phyloP scores from a whole-genome alignment of 2,888 invertebrate genomes.

The Choristoneura rosaceana region DNA sequence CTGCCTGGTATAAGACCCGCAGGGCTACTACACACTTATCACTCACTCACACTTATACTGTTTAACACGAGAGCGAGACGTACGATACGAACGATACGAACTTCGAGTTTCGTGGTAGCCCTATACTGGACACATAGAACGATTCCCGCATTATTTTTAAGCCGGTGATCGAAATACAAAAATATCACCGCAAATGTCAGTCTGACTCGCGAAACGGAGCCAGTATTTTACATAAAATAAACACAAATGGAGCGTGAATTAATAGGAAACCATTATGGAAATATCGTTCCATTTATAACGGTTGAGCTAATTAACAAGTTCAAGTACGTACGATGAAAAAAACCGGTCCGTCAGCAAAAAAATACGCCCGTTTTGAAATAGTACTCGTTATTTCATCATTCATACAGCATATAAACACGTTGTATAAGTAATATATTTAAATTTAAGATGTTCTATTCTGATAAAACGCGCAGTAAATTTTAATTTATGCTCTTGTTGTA shows the following conservation, averaged over 20 bases:
- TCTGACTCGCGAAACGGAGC: not conserved
- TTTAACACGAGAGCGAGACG: too few species aligned
- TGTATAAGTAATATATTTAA: not conserved
- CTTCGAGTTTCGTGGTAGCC: too few species aligned
- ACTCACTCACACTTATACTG: too few species aligned
- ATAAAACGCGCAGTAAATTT: not conserved
- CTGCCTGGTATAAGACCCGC: too few species aligned
- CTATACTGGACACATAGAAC: not conserved
- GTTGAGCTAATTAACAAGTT: conserved; percentile 29
- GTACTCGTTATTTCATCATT: conserved; percentile 34
- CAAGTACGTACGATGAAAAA: conserved; percentile 4
- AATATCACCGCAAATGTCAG: not conserved
- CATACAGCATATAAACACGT: not conserved
- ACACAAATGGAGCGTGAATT: conserved; percentile 1
- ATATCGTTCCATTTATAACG: conserved; percentile 37
- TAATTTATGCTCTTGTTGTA: too few species aligned
- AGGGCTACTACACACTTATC: too few species aligned
- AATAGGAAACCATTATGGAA: conserved; percentile 25
- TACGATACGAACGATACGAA: too few species aligned
- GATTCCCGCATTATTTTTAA: too few species aligned
- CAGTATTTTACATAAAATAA: not conserved
- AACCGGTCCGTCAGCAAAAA: conserved; percentile 35
- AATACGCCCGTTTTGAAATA: conserved; percentile 26
- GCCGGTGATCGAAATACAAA: not conserved
- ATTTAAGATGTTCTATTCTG: not conserved